Conservation (phyloP, 2,888 invertebrate genomes). For the Epistrophe grossulariae region DNA sequence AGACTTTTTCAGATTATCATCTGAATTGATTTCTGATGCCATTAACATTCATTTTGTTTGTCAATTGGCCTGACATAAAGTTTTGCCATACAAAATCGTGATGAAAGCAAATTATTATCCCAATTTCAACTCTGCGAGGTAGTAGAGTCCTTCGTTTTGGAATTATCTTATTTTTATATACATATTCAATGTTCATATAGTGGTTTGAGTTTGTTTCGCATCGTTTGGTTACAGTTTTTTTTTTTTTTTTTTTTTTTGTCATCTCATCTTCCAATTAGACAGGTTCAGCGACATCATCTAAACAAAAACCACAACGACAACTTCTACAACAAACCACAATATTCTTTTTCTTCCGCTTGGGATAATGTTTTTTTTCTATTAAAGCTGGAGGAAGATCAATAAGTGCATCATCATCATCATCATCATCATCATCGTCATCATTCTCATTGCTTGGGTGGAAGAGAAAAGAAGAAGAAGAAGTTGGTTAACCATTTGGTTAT, state of each 20-base stretch:
- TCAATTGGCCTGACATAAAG: constrained; percentile 65
- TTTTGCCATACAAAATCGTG: constrained; percentile 60
- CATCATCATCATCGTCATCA: constrained; percentile 8
- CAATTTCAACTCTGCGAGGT: constrained; percentile 11
- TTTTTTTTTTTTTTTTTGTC: constrained; percentile 46
- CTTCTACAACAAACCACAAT: constrained; percentile 44
- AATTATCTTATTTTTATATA: background rate
- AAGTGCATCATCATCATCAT: constrained; percentile 23
- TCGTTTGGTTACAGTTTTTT: constrained; percentile 28
- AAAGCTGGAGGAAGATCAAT: constrained; percentile 15
- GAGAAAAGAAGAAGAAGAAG: constrained; percentile 4
- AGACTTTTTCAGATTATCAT: constrained; percentile 42
- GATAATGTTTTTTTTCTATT: constrained; percentile 32
- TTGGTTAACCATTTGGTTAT: constrained; percentile 24
- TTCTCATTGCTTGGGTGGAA: background rate
- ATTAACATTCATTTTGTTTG: constrained; percentile 74
- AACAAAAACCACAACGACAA: constrained; percentile 8
- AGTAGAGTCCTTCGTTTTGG: constrained; percentile 6
- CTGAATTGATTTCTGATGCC: constrained; percentile 67
- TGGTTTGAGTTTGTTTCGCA: constrained; percentile 15
- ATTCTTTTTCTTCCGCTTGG: constrained; percentile 63
- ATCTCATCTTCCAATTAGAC: constrained; percentile 68
- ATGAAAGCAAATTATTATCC: constrained; percentile 72
- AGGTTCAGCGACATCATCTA: constrained; percentile 45
- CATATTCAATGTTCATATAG: background rate